phyloP scores from a whole-genome alignment of 2,113 vertebrate species.

The Garra rufa region DNA sequence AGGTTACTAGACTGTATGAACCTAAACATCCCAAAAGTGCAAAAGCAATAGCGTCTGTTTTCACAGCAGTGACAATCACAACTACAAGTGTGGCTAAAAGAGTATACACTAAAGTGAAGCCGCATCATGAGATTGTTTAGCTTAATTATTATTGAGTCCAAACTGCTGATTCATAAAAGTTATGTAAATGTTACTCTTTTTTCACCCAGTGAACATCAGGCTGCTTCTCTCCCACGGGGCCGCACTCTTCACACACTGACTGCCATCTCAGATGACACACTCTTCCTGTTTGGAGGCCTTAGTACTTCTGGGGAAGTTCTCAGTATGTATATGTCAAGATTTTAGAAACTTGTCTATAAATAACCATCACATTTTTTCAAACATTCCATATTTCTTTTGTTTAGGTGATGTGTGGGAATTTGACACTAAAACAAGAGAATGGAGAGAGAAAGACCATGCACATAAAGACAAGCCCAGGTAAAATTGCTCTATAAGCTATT shows the following conservation, averaged over 20 bases:
- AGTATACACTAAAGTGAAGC: background rate
- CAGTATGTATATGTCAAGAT: slow-evolving; percentile 77
- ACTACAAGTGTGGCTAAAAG: no score
- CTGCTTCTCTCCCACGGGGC: slow-evolving; percentile 78
- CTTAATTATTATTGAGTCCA: background rate
- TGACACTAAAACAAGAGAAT: slow-evolving; percentile 78
- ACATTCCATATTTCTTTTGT: background rate
- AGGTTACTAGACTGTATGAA: no score
- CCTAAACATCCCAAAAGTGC: no score
- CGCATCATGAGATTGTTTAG: background rate
- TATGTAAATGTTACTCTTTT: slow-evolving; percentile 27
- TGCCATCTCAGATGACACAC: slow-evolving; percentile 81
- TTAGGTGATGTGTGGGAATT: slow-evolving; percentile 92
- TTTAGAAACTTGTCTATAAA: background rate
- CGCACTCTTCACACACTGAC: slow-evolving; percentile 94
- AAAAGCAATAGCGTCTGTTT: no score
- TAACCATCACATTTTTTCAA: background rate
- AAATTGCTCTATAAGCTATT: background rate
- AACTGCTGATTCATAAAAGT: background rate
- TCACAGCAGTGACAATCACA: no score
- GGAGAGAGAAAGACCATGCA: slow-evolving; percentile 82
- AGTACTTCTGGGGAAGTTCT: slow-evolving; percentile 84
- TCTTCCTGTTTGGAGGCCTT: slow-evolving; percentile 92
- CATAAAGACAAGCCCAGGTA: slow-evolving; percentile 92
- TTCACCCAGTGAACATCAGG: slow-evolving; percentile 72